Evolutionary conservation across 2,797 vertebrate genomes (phyloP).

Genomic region (Cottoperca gobio): DNA sequence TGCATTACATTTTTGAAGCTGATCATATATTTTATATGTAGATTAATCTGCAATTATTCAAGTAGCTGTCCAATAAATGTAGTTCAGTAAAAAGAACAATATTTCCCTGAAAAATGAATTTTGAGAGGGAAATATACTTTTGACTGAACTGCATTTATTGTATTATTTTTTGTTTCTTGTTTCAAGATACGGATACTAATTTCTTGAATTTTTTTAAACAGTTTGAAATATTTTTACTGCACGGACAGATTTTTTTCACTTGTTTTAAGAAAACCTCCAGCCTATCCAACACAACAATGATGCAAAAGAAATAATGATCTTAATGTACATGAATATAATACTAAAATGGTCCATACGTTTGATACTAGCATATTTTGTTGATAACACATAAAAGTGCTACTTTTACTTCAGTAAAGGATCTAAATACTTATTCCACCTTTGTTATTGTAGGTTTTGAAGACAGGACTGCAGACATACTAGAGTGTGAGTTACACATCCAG

Average conservation of each 20-base stretch:
- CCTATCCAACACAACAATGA: background rate
- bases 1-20: too few relatives aligned
- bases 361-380: background rate
- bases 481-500: conserved; percentile 36
- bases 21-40: too few relatives aligned
- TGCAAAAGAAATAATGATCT: too few relatives aligned
- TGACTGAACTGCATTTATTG: too few relatives aligned
- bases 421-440: too few relatives aligned
- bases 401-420: background rate
- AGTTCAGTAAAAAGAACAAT: background rate
- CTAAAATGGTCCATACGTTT: background rate
- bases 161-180: too few relatives aligned
- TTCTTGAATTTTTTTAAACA: background rate
- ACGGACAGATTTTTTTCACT: background rate
- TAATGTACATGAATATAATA: background rate
- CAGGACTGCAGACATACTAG: conserved; percentile 32
- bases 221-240: background rate
- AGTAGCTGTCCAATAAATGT: too few relatives aligned
- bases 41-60: too few relatives aligned
- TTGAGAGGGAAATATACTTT: too few relatives aligned
- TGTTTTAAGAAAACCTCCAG: too few relatives aligned
- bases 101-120: too few relatives aligned
- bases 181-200: background rate
- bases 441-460: conserved; percentile 3
- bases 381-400: background rate